Evolutionary conservation across 2,888 invertebrate genomes (phyloP).

Genomic region (Euclidia mi): DNA sequence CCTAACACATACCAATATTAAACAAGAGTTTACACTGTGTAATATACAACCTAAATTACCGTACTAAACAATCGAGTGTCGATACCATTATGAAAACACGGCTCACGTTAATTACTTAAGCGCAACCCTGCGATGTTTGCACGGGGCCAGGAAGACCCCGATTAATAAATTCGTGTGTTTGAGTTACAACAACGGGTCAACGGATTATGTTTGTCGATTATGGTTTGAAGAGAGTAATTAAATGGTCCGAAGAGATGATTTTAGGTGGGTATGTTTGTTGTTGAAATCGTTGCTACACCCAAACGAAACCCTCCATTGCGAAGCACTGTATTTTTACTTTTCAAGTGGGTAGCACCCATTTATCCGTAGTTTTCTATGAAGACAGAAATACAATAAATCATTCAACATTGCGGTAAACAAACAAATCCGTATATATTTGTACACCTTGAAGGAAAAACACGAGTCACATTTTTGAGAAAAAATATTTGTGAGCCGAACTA

Average conservation of each 20-base stretch:
- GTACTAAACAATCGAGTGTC: conserved; percentile 67
- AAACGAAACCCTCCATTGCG: too few species aligned
- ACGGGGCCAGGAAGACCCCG: conserved; percentile 69
- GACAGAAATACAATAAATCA: conserved; percentile 6
- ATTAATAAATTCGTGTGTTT: conserved; percentile 82
- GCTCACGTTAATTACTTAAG: conserved; percentile 81
- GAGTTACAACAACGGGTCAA: conserved; percentile 74
- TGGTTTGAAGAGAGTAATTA: conserved; percentile 59
- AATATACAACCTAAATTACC: conserved; percentile 32
- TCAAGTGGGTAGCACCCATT: background rate
- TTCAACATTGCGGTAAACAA: conserved; percentile 4
- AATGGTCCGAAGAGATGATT: conserved; percentile 50
- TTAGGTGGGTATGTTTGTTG: conserved; percentile 22
- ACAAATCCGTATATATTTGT: conserved; percentile 1
- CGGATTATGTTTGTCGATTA: conserved; percentile 62
- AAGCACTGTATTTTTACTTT: too few species aligned
- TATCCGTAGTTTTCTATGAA: background rate
- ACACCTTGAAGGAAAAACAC: conserved; percentile 5
- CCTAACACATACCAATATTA: too few species aligned
- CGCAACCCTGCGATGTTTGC: conserved; percentile 74
- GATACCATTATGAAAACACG: conserved; percentile 77
- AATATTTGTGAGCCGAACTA: background rate
- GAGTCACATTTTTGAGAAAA: conserved; percentile 1
- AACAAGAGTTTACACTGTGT: conserved; percentile 4
- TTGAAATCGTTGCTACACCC: conserved; percentile 4